phyloP scores from a whole-genome alignment of 2,888 invertebrate species.

The Melanotus villosus region DNA sequence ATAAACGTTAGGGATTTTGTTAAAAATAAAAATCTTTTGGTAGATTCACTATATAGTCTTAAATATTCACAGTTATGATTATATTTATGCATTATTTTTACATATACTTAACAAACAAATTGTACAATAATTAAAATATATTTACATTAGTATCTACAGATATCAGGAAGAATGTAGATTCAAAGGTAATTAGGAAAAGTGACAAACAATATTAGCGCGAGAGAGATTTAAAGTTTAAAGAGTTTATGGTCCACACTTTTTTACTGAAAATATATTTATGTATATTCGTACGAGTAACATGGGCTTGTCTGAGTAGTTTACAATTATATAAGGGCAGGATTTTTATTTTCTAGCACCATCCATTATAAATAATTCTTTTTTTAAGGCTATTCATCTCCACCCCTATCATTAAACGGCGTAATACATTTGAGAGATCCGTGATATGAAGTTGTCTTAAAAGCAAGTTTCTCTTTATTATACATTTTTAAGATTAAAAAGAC shows the following conservation, averaged over 20 bases:
- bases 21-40: too few species aligned
- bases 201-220: neutral
- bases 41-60: too few species aligned
- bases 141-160: conserved; percentile 53
- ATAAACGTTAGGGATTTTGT: too few species aligned
- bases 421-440: neutral
- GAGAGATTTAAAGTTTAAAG: neutral
- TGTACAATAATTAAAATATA: conserved; percentile 46
- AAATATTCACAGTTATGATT: conserved; percentile 23
- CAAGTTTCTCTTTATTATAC: too few species aligned
- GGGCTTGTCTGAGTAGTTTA: neutral
- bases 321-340: conserved; percentile 2
- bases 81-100: conserved; percentile 31
- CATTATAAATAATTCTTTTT: conserved; percentile 14
- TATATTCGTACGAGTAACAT: conserved; percentile 3
- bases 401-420: neutral
- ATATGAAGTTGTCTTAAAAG: neutral
- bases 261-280: conserved; percentile 20
- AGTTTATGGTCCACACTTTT: conserved; percentile 32
- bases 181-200: conserved; percentile 26
- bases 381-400: conserved; percentile 18
- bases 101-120: conserved; percentile 37
- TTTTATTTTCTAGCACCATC: conserved; percentile 32
- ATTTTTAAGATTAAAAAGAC: neutral
- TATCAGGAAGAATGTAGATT: conserved; percentile 65